A percentile compares a stretch with the other conserved stretches of the same genome.
Evolutionary conservation across 2,797 vertebrate species (phyloP).

Genomic region (Echiichthys vipera): DNA sequence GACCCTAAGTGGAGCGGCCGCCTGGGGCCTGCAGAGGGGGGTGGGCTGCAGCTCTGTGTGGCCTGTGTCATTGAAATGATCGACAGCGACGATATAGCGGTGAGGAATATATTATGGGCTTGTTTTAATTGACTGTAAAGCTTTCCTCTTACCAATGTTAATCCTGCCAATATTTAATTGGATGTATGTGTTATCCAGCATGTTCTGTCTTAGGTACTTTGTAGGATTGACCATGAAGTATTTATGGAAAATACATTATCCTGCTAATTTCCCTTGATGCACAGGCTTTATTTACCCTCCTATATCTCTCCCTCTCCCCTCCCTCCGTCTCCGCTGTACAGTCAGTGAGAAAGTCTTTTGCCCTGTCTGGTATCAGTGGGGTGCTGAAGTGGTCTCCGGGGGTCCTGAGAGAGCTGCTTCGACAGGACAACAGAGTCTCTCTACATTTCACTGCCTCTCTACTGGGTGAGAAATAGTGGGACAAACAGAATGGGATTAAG

Average conservation of each 20-base stretch:
- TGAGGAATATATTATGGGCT: slow-evolving; percentile 48
- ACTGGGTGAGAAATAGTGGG: slow-evolving; percentile 84
- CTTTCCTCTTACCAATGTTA: neutral
- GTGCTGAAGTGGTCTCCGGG: slow-evolving; percentile 82
- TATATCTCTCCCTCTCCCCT: neutral
- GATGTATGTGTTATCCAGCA: neutral
- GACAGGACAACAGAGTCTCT: slow-evolving; percentile 84
- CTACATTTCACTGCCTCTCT: slow-evolving; percentile 84
- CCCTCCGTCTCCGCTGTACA: slow-evolving; percentile 41
- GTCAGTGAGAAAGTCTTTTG: slow-evolving; percentile 81
- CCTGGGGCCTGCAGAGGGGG: slow-evolving; percentile 49
- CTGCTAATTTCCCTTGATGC: slow-evolving; percentile 12
- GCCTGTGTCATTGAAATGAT: slow-evolving; percentile 90
- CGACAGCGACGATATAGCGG: slow-evolving; percentile 81
- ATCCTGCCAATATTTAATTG: neutral
- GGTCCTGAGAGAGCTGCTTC: slow-evolving; percentile 83
- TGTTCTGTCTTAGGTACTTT: neutral
- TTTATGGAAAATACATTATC: slow-evolving; percentile 7
- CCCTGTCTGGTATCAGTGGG: slow-evolving; percentile 70
- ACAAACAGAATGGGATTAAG: neutral
- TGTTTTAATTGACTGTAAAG: neutral
- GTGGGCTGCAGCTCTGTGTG: slow-evolving; percentile 82
- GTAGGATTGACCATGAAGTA: neutral
- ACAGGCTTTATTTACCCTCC: neutral
- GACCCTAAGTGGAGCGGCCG: slow-evolving; percentile 81